Evolutionary conservation across 2,797 vertebrate species (phyloP), one percentile per base, ranked within the genome.

Genomic region (Phalloptychus januarius): DNA sequence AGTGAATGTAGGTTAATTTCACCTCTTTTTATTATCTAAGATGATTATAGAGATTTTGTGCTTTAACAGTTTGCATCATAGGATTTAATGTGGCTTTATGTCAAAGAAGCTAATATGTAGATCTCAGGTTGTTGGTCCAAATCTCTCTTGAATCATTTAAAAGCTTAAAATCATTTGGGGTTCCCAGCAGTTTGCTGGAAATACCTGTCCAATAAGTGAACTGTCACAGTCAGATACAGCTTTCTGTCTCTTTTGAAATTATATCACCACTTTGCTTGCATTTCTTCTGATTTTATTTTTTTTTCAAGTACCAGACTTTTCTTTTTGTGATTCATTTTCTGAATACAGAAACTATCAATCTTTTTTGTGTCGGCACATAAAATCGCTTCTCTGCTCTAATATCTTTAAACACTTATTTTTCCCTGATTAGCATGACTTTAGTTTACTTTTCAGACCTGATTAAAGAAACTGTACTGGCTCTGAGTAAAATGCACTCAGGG

Each of bases 401-500:
- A 36, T 72, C 76, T 84, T 79, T 44, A 65, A 23, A 67, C 3
- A 4, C 63, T 73, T 38, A 77, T 85, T 78, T 80, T 79, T 69
- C 63, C 83, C 46, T 72, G 38, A 63, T 31, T 46, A 11, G 38
- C 77, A 50, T 42, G 76, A 61, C 70, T 76, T 67, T 25, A 28
- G 67, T 46, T 46, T 46, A 11, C 40, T 63, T 82, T 79, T 80
- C 44, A 23, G 40, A n/a, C 82, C 20, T 79, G 73, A 80, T 78
- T 81, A 75, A 78, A 79, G 40, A 75, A 56, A 40, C 67, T 74
- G 56, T 61, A 33, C 46, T 76, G 28, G 38, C 48, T 46, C 38
- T 1, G 75, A 72, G 77, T 79, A 75, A 77, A 63, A 86, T 76
- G 23, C 72, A 20, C 23, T 79, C 10, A 58, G 61, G 16, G 73